These are phyloP conservation scores for Cygnus olor DNA, from an alignment of 2,797 vertebrate genomes.

Conservation along the genomic window DNA sequence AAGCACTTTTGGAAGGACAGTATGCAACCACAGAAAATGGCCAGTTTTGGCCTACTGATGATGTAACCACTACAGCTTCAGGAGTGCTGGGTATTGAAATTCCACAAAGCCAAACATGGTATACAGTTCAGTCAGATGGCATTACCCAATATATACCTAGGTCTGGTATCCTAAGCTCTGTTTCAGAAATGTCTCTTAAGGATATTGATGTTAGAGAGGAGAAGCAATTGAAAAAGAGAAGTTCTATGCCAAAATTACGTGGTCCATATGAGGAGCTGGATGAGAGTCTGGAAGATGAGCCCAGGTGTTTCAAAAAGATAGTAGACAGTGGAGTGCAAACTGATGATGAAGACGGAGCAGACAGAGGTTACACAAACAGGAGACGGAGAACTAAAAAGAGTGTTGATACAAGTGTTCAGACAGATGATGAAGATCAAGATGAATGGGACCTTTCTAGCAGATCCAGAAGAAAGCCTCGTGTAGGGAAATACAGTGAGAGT, in stretches of 20 bases:
- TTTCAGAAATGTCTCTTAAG: slow-evolving; percentile 83
- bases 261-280: slow-evolving; percentile 85
- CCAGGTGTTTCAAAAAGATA: slow-evolving; percentile 85
- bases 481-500: slow-evolving; percentile 86
- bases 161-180: slow-evolving; percentile 79
- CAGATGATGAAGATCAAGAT: slow-evolving; percentile 97
- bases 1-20: slow-evolving; percentile 87
- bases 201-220: slow-evolving; percentile 86
- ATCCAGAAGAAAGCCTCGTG: slow-evolving; percentile 88
- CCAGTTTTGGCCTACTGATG: slow-evolving; percentile 93
- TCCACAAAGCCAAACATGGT: slow-evolving; percentile 82
- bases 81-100: slow-evolving; percentile 80
- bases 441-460: slow-evolving; percentile 93
- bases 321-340: slow-evolving; percentile 95
- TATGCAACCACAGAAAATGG: slow-evolving; percentile 87
- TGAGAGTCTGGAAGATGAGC: slow-evolving; percentile 77
- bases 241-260: slow-evolving; percentile 79
- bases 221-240: slow-evolving; percentile 84
- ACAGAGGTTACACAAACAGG: slow-evolving; percentile 87
- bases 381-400: slow-evolving; percentile 90
- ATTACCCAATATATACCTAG: slow-evolving; percentile 81
- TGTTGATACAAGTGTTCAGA: slow-evolving; percentile 93
- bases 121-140: slow-evolving; percentile 82
- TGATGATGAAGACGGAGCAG: slow-evolving; percentile 93
- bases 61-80: slow-evolving; percentile 82